Evolutionary conservation across 2,888 invertebrate species (phyloP).

Genomic region (Pristionchus maxplancki): DNA sequence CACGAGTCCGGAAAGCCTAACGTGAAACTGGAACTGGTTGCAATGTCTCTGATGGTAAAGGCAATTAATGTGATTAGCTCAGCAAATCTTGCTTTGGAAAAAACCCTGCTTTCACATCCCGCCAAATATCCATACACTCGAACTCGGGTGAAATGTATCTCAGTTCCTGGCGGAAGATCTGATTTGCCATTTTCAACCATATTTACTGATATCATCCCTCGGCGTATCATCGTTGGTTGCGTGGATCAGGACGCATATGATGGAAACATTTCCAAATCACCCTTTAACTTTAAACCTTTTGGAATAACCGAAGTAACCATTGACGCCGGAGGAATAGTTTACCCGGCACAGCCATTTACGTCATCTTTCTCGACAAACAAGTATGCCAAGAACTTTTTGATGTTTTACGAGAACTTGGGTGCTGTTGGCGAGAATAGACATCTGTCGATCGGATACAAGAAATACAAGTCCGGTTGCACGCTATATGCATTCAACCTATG

Average conservation of each 20-base stretch:
- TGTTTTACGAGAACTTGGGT: slow-evolving; percentile 28
- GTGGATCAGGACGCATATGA: slow-evolving; percentile 52
- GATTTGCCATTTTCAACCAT: slow-evolving; percentile 41
- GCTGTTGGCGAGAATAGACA: slow-evolving; percentile 7
- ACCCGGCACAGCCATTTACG: slow-evolving; percentile 49
- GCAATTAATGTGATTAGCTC: slow-evolving; percentile 10
- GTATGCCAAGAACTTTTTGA: not conserved
- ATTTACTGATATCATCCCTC: slow-evolving; percentile 54
- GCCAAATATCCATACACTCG: slow-evolving; percentile 40
- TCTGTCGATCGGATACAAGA: not conserved
- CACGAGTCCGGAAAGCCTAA: not conserved
- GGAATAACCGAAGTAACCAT: slow-evolving; percentile 50
- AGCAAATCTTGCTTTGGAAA: slow-evolving; percentile 7
- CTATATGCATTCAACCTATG: not conserved
- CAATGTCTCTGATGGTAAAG: not conserved
- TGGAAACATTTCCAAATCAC: slow-evolving; percentile 34
- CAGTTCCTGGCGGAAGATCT: not conserved
- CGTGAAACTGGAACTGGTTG: not conserved
- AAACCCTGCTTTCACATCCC: not conserved
- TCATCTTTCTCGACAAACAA: not conserved
- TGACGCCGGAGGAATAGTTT: slow-evolving; percentile 47
- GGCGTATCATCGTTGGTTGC: slow-evolving; percentile 52
- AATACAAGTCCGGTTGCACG: not conserved
- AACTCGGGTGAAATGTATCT: not conserved
- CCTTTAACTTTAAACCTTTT: slow-evolving; percentile 57